Evolutionary conservation across 1,140 invertebrate species (phyloP).

Genomic region (Eriocheir sinensis): DNA sequence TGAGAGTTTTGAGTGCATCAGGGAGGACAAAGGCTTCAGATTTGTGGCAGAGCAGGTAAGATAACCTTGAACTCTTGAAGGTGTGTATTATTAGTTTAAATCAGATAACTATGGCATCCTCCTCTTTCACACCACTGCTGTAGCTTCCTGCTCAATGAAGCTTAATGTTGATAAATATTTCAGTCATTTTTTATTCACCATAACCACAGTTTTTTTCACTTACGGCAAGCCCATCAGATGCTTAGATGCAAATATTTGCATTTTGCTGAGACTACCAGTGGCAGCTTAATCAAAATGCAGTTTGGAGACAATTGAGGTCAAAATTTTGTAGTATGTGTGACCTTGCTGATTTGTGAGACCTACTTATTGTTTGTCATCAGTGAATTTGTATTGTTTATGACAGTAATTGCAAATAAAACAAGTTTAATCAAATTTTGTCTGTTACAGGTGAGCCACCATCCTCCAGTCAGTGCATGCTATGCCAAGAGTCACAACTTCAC

Average conservation of each 20-base stretch:
- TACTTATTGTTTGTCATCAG: not conserved
- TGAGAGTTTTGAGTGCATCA: constrained; percentile 92
- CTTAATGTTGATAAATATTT: too few species aligned
- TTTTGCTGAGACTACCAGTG: too few species aligned
- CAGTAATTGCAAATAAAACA: not conserved
- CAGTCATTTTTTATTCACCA: too few species aligned
- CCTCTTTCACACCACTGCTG: too few species aligned
- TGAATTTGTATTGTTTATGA: not conserved
- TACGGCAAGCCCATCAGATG: too few species aligned
- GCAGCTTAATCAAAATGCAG: too few species aligned
- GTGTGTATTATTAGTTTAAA: too few species aligned
- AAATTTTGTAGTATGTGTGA: not conserved
- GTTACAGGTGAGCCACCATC: constrained; percentile 88
- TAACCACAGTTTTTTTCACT: too few species aligned
- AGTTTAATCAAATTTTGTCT: not conserved
- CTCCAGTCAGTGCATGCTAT: constrained; percentile 91
- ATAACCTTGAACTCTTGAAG: not conserved
- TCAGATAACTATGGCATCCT: too few species aligned
- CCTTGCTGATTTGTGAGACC: not conserved
- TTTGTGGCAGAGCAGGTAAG: constrained; percentile 88
- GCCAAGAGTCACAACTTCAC: constrained; percentile 89
- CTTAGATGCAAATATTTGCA: too few species aligned
- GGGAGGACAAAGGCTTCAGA: constrained; percentile 89
- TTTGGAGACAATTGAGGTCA: too few species aligned
- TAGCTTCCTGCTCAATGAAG: too few species aligned